Conservation (phyloP, 2,113 vertebrate species). For the Macrotus californicus region DNA sequence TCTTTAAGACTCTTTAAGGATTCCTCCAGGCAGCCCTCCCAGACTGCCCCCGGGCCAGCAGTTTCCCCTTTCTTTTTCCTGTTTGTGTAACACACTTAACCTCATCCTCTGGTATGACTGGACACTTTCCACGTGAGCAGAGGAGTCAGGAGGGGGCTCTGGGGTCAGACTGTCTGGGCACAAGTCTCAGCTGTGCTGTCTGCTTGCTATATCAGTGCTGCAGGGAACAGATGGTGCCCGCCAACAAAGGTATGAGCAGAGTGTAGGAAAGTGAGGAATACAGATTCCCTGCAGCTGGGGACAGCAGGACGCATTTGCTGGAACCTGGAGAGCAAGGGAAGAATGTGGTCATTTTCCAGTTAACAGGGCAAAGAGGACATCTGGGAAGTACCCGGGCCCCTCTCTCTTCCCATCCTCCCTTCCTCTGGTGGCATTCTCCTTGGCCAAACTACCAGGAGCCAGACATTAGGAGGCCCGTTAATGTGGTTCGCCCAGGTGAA, state of each 20-base stretch:
- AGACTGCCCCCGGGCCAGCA: neutral
- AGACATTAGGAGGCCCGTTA: neutral
- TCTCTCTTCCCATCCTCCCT: neutral
- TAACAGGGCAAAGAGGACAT: neutral
- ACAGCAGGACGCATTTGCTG: neutral
- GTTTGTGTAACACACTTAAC: neutral
- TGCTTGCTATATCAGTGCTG: neutral
- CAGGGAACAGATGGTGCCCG: neutral
- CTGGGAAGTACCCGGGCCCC: neutral
- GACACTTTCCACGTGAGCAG: neutral
- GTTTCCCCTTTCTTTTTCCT: neutral
- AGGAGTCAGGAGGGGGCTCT: neutral
- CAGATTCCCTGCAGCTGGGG: neutral
- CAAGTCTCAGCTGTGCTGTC: neutral
- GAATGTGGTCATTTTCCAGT: neutral
- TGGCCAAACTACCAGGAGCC: neutral
- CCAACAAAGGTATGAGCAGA: neutral
- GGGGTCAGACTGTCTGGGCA: neutral
- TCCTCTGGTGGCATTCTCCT: too few relatives aligned
- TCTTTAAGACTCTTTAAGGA: neutral
- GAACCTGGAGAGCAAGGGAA: neutral
- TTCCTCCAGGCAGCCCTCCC: constrained; percentile 1
- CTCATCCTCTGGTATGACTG: neutral
- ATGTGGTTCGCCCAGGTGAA: neutral
- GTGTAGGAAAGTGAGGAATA: neutral